Base-by-base conservation (phyloP, 2,113 vertebrate genomes). In the Elephantulus edwardii region DNA sequence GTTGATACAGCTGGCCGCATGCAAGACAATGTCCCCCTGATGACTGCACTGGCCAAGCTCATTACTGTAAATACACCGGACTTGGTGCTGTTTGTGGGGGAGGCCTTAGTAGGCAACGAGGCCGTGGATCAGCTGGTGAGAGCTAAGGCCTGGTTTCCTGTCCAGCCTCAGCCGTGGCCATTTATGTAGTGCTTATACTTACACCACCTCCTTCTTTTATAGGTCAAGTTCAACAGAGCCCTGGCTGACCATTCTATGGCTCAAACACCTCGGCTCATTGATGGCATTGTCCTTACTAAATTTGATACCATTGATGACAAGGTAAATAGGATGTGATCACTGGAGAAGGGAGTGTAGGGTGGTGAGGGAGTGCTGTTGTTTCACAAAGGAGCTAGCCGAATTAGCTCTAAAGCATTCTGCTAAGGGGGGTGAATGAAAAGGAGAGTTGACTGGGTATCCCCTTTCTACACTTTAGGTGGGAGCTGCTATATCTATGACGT, bases 241-340 rank as follows among this genome's bases (percentile, higher is more conserved):
- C 96, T 99, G 97, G 99, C 99, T 68, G 99, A 99, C 96, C 98
- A 99, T 97, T 99, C 99, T 68, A 98, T 98, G 98, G 98, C 98
- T 46, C 99, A 99, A 71, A 98, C 98, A 8, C 98, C 99, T 0
- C 98, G 98, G 74, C 99, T 99, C 91, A 99, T 99, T 1, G 99
- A 99, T 7, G 99, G 99, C 78, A 99, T 99, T 1, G 98, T 99
- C 87, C 99, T 99, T 96, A 99, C 99, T 72, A 99, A 99, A 96
- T 99, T 99, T 1, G 99, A 99, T 84, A 99, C 99, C 78, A 99
- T 99, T 0, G 99, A 99, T n/a, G 99, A 99, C 97, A 99, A 99
- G 99, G 99, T 99, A 97, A 95, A 89, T 48, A 22, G n/a, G n/a
- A n/a, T n/a, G n/a, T n/a, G n/a, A n/a, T n/a, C n/a, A n/a, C n/a